These are phyloP conservation scores for Stegastes partitus DNA, from an alignment of 2,113 vertebrate species.

Conservation along the genomic window DNA sequence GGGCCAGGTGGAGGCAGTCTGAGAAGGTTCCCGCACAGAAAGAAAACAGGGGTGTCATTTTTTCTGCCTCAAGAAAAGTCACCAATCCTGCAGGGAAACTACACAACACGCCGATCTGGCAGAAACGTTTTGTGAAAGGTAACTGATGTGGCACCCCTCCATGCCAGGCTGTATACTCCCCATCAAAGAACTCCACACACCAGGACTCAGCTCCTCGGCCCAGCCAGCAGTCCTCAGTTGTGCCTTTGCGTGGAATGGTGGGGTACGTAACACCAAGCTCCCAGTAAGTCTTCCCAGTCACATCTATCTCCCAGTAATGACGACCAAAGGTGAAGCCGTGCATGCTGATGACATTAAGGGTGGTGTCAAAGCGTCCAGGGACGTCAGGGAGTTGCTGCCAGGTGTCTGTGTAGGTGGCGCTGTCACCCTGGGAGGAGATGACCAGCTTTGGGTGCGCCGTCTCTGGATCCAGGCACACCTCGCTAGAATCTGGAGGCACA, in stretches of 20 bases:
- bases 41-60: conserved; percentile 85
- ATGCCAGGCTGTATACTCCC: conserved; percentile 88
- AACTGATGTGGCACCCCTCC: conserved; percentile 75
- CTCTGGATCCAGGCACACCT: conserved; percentile 80
- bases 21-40: conserved; percentile 86
- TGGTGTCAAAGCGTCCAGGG: conserved; percentile 88
- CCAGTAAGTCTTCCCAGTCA: conserved; percentile 92
- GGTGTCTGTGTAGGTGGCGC: conserved; percentile 78
- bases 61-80: conserved; percentile 87
- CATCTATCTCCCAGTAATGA: conserved; percentile 92
- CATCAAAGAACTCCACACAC: conserved; percentile 89
- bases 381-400: conserved; percentile 85
- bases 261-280: conserved; percentile 89
- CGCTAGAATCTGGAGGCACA: conserved; percentile 78
- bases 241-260: conserved; percentile 86
- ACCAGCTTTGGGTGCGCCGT: conserved; percentile 85
- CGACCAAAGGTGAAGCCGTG: conserved; percentile 85
- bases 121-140: conserved; percentile 66
- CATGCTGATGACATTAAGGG: conserved; percentile 87
- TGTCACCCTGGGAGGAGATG: conserved; percentile 78
- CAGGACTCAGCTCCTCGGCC: conserved; percentile 86
- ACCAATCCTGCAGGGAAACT: conserved; percentile 88
- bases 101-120: conserved; percentile 87
- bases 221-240: conserved; percentile 89
- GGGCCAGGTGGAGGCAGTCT: conserved; percentile 78